These are phyloP conservation scores for Brachystomella parvula DNA, from an alignment of 1,140 invertebrate genomes.

Conservation along the genomic window DNA sequence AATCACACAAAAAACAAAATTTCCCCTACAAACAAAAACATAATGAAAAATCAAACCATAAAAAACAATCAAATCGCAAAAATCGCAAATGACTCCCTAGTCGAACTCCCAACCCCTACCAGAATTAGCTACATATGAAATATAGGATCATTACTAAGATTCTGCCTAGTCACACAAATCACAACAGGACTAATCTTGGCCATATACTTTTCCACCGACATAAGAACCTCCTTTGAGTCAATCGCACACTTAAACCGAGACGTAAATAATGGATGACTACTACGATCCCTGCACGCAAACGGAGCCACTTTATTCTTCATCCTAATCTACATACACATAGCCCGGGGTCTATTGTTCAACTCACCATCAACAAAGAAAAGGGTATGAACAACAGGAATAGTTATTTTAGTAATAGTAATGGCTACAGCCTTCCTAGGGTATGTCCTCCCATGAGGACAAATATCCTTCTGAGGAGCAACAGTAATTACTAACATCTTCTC, in stretches of 20 bases:
- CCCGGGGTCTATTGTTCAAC: constrained; percentile 40
- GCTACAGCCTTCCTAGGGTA: constrained; percentile 59
- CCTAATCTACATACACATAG: constrained; percentile 41
- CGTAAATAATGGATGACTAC: constrained; percentile 46
- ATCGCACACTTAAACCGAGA: constrained; percentile 42
- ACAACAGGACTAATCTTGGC: constrained; percentile 38
- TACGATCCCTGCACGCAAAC: constrained; percentile 51
- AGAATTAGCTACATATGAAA: constrained; percentile 39
- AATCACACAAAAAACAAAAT: no score
- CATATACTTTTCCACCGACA: constrained; percentile 43
- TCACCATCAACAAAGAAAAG: constrained; percentile 41
- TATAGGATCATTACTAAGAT: constrained; percentile 37
- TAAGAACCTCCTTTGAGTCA: constrained; percentile 51
- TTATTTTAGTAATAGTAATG: constrained; percentile 55
- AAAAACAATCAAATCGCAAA: no score
- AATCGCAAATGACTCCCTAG: constrained; percentile 33
- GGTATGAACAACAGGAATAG: constrained; percentile 50
- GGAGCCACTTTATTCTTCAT: constrained; percentile 43
- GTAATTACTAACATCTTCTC: constrained; percentile 53
- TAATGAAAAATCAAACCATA: no score
- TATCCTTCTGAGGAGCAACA: constrained; percentile 62
- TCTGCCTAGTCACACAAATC: constrained; percentile 38
- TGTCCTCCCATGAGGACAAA: constrained; percentile 62
- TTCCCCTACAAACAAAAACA: no score
- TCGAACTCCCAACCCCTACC: constrained; percentile 34